Base-by-base conservation (phyloP, 2,888 invertebrate species). In the Cremastobaeus sp. region DNA sequence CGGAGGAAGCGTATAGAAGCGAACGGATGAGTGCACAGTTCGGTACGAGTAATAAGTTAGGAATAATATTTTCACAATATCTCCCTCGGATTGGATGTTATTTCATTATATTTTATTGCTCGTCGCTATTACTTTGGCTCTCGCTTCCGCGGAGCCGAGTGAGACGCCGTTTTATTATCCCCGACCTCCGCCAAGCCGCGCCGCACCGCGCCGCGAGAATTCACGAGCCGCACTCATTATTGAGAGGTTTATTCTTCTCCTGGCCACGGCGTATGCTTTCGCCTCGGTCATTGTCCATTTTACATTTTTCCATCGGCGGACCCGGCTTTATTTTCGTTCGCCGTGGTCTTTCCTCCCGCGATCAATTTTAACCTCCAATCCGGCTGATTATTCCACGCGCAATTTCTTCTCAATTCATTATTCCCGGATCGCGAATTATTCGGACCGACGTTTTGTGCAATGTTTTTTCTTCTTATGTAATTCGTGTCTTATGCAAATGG, bases 41-140 rank as follows among this genome's bases (percentile, higher is more conserved):
- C 47, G 69, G 68, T 73, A 71, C 82, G 79, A 83, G 83, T 84
- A 84, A 85, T 85, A 86, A 87, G 85, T 87, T 87, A 85, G 86
- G 83, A 85, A 86, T 86, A 87, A 86, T 86, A 87, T 87, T 87
- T 85, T 86, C 85, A 84, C 83, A 86, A 85, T 85, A 85, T 85
- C 85, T 83, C 84, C 80, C 82, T 79, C 80, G 85, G 83, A 84
- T 84, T 85, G 85, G 83, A 84, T 83, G 83, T 85, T 84, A 84
- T 84, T 85, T 84, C 85, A 85, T 85, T 85, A 84, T 83, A 85
- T 85, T 85, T 84, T 83, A 84, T 84, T 84, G 83, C 83, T 82
- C 79, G 81, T 81, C 80, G 81, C 82, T 83, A 84, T 84, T 84
- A 83, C 84, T 84, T 82, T 80, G 82, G 81, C 81, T 79, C 77